Conservation (phyloP, 1,140 invertebrate genomes). For the Formica exsecta region DNA sequence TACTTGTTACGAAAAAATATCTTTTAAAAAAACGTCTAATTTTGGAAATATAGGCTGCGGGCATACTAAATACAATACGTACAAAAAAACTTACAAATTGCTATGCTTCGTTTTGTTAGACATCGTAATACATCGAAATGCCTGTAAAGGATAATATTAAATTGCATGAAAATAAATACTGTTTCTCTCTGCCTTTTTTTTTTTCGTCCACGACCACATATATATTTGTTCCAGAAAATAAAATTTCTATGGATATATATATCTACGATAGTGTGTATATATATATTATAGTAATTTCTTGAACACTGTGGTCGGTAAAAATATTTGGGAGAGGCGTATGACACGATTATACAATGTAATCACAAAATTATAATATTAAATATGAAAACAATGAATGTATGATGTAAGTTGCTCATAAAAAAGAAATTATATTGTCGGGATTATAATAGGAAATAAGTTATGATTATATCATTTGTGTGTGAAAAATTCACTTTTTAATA, state of each 20-base stretch:
- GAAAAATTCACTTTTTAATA: constrained; percentile 19
- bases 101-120: constrained; percentile 60
- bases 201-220: background rate
- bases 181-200: background rate
- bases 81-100: constrained; percentile 37
- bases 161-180: constrained; percentile 49
- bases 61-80: background rate
- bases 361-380: constrained; percentile 54
- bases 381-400: constrained; percentile 23
- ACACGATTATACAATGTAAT: constrained; percentile 31
- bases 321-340: constrained; percentile 26
- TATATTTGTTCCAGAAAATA: constrained; percentile 32
- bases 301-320: constrained; percentile 69
- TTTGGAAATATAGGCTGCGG: background rate
- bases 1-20: background rate
- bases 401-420: background rate
- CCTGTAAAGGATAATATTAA: constrained; percentile 9
- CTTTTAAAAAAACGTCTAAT: constrained; percentile 20
- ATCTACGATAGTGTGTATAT: constrained; percentile 4
- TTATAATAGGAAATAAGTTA: background rate
- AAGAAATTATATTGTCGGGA: background rate
- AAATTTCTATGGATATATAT: constrained; percentile 21
- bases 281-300: constrained; percentile 36
- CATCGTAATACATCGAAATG: background rate
- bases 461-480: background rate